Evolutionary conservation across 2,888 invertebrate species (phyloP).

Genomic region (Agrochola macilenta): DNA sequence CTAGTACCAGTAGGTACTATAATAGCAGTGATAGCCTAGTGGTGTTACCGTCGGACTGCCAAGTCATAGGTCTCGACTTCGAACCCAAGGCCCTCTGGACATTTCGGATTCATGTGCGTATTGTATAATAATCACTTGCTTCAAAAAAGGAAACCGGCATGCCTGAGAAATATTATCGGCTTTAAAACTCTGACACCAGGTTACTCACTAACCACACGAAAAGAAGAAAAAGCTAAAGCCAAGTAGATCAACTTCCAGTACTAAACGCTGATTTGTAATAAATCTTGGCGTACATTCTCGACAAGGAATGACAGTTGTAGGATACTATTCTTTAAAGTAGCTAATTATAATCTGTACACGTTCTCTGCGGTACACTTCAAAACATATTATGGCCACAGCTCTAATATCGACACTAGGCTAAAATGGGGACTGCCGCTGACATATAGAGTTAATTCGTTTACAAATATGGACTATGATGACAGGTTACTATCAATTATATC

Average conservation of each 20-base stretch:
- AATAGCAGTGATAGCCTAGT: no score
- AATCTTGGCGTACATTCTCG: slow-evolving; percentile 8
- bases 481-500: slow-evolving; percentile 45
- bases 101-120: no score
- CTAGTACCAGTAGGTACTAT: no score
- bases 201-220: no score
- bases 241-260: neutral
- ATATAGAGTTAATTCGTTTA: slow-evolving; percentile 29
- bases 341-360: slow-evolving; percentile 45
- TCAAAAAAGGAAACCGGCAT: no score
- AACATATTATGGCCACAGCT: slow-evolving; percentile 17
- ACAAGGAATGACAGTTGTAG: slow-evolving; percentile 28
- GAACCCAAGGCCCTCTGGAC: no score
- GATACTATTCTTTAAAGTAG: neutral
- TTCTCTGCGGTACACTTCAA: slow-evolving; percentile 43
- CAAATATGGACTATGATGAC: slow-evolving; percentile 30
- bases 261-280: slow-evolving; percentile 8
- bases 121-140: no score
- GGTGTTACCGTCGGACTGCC: no score
- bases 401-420: slow-evolving; percentile 17
- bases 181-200: no score
- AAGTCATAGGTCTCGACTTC: no score
- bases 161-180: no score
- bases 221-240: neutral
- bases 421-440: slow-evolving; percentile 55